These are phyloP conservation scores for Ceratina australensis DNA, from an alignment of 1,140 invertebrate species.

Conservation along the genomic window DNA sequence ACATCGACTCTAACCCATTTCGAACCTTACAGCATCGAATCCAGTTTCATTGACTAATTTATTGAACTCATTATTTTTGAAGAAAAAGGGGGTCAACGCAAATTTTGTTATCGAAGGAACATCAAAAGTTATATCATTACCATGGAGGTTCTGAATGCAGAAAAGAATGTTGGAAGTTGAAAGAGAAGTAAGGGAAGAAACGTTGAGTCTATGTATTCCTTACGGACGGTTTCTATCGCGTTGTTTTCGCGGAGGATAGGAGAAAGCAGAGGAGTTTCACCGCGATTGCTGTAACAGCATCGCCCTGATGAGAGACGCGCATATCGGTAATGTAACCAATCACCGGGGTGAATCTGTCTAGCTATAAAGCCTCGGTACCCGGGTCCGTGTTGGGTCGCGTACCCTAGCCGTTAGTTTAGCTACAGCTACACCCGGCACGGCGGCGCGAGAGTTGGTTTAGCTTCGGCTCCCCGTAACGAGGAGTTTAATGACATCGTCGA, in stretches of 20 bases:
- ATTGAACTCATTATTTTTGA: no score
- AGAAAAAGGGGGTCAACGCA: no score
- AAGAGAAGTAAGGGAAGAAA: conserved; percentile 9
- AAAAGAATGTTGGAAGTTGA: not conserved
- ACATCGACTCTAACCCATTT: conserved; percentile 36
- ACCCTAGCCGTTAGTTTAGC: conserved; percentile 38
- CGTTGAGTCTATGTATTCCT: not conserved
- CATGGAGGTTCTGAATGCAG: not conserved
- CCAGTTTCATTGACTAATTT: not conserved
- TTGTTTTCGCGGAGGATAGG: conserved; percentile 65
- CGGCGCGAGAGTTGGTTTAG: conserved; percentile 58
- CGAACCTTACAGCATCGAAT: not conserved
- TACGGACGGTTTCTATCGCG: conserved; percentile 34
- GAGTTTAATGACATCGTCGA: conserved; percentile 75
- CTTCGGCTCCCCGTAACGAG: conserved; percentile 67
- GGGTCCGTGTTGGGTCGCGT: conserved; percentile 51
- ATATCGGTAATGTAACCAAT: conserved; percentile 75
- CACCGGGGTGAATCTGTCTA: conserved; percentile 61
- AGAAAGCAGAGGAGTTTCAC: conserved; percentile 59
- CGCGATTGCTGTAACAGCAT: conserved; percentile 73
- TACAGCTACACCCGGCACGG: conserved; percentile 32
- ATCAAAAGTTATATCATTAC: no score
- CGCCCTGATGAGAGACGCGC: conserved; percentile 71
- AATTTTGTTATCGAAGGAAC: no score
- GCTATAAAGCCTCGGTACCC: conserved; percentile 50